Evolutionary conservation across 2,113 vertebrate genomes (phyloP), one percentile per base, ranked within the genome.

Genomic region (Erythrocebus patas): DNA sequence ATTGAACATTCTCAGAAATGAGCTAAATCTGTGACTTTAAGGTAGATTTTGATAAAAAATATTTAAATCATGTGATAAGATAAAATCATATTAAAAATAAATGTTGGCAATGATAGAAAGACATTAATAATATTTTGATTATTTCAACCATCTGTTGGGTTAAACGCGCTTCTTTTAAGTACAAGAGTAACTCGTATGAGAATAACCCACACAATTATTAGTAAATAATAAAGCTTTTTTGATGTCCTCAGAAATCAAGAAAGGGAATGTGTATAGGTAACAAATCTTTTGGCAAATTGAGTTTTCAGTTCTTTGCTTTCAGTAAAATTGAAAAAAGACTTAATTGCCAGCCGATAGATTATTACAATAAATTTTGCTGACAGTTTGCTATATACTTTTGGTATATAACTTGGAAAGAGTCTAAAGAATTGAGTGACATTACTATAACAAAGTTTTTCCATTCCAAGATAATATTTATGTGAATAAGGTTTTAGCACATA

Each of bases 381-480:
- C 72, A 68, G 27, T 55, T 90, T 84, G 45, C 61, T 70, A 14
- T 94, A 52, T 89, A 38, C 55, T 97, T 96, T 87, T 93, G 85
- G 38, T 57, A 84, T 73, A 48, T 93, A 89, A 94, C 40, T 97
- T 97, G 80, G 66, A 92, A 95, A 30, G 22, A 55, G 13, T 91
- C 92, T 22, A 79, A 96, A 96, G 59, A 97, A 73, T 81, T 97
- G 45, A 81, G n/a, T 85, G 78, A 78, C 32, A n/a, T 95, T 97
- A 32, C 20, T 76, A 2, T 76, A 90, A 82, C 10, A 75, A 76
- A 91, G 72, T 93, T 95, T 35, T 95, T 96, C 35, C 40, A 43
- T 84, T 96, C 64, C 64, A 94, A 90, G 88, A 72, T 78, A 68
- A 52, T 91, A 66, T 94, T 95, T 93, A 61, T 1, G 25, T 95